A percentile compares a stretch with the other conserved stretches of the same genome.
phyloP scores from a whole-genome alignment of 2,113 vertebrate genomes.

The Tragelaphus strepsiceros region DNA sequence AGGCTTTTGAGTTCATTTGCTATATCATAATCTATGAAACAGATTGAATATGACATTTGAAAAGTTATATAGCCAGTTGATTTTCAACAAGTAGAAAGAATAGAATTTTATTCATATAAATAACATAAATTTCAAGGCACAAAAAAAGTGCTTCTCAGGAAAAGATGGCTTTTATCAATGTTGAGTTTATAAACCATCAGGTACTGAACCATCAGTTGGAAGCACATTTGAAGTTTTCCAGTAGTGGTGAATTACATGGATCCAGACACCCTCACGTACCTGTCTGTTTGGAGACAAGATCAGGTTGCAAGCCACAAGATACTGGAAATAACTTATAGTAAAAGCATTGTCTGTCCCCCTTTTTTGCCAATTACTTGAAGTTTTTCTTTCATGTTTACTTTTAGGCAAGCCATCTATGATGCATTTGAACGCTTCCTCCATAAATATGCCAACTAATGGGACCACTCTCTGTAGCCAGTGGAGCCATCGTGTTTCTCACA shows the following conservation, averaged over 20 bases:
- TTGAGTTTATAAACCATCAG: not conserved
- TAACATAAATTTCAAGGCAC: not conserved
- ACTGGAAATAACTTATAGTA: not conserved
- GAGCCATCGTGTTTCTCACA: not conserved
- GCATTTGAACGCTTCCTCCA: conserved; percentile 92
- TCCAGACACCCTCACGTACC: not conserved
- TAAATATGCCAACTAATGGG: conserved; percentile 86
- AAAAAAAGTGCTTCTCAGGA: not conserved
- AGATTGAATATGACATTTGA: not conserved
- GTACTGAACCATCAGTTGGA: not conserved
- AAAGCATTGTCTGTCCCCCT: not conserved
- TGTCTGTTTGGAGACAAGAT: not conserved
- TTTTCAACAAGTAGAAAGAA: not conserved
- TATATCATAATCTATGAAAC: conserved; percentile 2
- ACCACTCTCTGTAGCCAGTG: not conserved
- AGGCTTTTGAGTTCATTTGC: not conserved
- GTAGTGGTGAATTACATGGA: not conserved
- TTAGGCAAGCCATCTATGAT: conserved; percentile 95
- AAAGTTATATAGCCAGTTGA: not conserved
- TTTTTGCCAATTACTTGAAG: not conserved
- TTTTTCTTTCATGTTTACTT: conserved; percentile 53
- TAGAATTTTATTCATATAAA: not conserved
- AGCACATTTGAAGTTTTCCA: not conserved
- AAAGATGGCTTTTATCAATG: not conserved
- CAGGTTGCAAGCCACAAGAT: not conserved